These are phyloP conservation scores for Tetramorium simillimum DNA, from an alignment of 1,140 invertebrate species.

Conservation along the genomic window DNA sequence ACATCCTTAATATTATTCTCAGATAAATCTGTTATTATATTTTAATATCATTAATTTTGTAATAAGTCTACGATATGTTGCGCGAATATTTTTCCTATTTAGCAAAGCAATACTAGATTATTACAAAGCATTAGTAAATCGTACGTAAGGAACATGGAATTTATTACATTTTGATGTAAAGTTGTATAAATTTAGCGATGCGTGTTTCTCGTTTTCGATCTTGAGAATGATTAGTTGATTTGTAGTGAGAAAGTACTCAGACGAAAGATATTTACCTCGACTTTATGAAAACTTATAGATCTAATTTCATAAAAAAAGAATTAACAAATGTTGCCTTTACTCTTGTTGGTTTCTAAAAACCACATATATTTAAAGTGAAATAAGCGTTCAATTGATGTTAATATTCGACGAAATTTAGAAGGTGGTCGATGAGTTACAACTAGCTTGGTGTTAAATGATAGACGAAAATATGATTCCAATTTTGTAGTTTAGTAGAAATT, in stretches of 20 bases:
- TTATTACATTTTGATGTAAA: constrained; percentile 64
- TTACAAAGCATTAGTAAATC: constrained; percentile 26
- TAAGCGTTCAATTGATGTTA: constrained; percentile 66
- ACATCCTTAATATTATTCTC: not conserved
- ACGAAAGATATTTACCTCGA: constrained; percentile 58
- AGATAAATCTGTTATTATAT: constrained; percentile 50
- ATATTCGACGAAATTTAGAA: constrained; percentile 68
- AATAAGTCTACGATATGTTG: constrained; percentile 59
- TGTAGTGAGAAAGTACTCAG: constrained; percentile 37
- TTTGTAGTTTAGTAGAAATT: constrained; percentile 69
- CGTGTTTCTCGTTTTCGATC: constrained; percentile 49
- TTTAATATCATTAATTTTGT: constrained; percentile 64
- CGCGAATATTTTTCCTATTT: constrained; percentile 52
- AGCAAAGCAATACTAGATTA: constrained; percentile 36
- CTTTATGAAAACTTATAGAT: constrained; percentile 54
- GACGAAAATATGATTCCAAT: constrained; percentile 50
- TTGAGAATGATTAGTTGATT: constrained; percentile 45
- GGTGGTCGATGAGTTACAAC: constrained; percentile 26
- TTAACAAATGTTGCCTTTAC: constrained; percentile 75
- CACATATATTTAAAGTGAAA: constrained; percentile 74
- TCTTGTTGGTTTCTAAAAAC: constrained; percentile 72
- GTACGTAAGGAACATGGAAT: constrained; percentile 52
- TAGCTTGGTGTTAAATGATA: constrained; percentile 53
- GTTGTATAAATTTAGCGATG: constrained; percentile 43
- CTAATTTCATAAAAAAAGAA: constrained; percentile 59